Conservation (phyloP, 1,140 invertebrate genomes). For the Ostrea edulis region DNA sequence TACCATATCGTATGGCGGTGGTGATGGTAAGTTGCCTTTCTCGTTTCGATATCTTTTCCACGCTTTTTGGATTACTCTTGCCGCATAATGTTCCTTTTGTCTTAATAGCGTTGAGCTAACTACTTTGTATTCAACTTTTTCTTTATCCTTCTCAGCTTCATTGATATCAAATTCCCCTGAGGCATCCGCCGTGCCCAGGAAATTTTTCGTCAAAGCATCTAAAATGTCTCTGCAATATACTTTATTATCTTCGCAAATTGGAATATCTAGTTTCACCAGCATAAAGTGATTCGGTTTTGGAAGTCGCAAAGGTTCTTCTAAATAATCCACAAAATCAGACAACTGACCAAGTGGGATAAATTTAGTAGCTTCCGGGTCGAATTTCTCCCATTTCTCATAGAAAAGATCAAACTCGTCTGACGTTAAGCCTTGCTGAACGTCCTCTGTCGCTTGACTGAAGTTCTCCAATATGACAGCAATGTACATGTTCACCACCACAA, state of each 20-base stretch:
- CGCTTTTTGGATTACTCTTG: conserved; percentile 94
- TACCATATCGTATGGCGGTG: conserved; percentile 60
- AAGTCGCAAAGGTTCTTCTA: conserved; percentile 84
- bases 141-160: conserved; percentile 84
- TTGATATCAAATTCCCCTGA: conserved; percentile 84
- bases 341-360: conserved; percentile 96
- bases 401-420: conserved; percentile 99
- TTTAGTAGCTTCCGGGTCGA: conserved; percentile 97
- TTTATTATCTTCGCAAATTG: conserved; percentile 97
- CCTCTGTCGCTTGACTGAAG: conserved; percentile 98
- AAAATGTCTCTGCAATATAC: conserved; percentile 99
- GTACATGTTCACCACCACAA: conserved; percentile 99
- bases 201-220: conserved; percentile 94
- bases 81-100: conserved; percentile 97
- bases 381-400: conserved; percentile 99
- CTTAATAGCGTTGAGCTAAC: conserved; percentile 95
- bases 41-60: conserved; percentile 82
- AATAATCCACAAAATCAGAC: conserved; percentile 95
- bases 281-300: conserved; percentile 99
- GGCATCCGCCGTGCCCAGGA: conserved; percentile 90
- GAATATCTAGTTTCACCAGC: conserved; percentile 98
- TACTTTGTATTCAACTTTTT: conserved; percentile 93
- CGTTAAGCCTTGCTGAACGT: conserved; percentile 98
- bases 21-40: conserved; percentile 44
- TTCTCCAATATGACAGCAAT: conserved; percentile 99